Evolutionary conservation across 2,113 vertebrate genomes (phyloP), one percentile per base, ranked within the genome.

Genomic region (Tychaedon coryphoeus): DNA sequence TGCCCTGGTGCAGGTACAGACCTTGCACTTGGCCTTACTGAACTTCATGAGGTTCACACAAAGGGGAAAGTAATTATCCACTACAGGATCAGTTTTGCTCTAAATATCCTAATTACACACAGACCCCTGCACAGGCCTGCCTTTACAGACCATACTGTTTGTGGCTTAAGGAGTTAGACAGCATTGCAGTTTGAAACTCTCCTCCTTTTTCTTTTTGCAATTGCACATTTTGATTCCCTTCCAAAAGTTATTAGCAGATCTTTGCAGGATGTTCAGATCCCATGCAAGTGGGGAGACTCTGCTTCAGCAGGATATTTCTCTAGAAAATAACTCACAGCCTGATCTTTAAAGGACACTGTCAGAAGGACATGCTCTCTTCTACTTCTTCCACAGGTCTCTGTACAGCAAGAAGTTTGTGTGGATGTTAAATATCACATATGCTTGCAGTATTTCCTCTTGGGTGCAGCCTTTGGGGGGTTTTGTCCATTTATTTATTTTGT

Each of bases 201-300:
- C 9, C 17, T 71, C 5, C 10, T 45, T 51, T 67, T 87, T 54
- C 14, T 77, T 84, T 57, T 34, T 67, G 19, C 23, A 42, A 15
- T 45, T 73, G 50, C 34, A 38, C 6, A 24, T 84, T 84, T 72
- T 56, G 16, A 20, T 72, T 87, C 66, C 36, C 8, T 89, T 93
- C 38, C 53, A 78, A 69, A 91, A 87, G 17, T 33, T 82, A 34
- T 57, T 75, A 85, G 40, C 16, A 74, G n/a, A 47, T 81, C n/a
- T 78, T 67, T 84, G 8, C 38, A 74, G 42, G 12, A 28, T 61
- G 28, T 92, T 86, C 67, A 48, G 18, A n/a, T 77, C 15, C 42
- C 0, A 0, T 57, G 43, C 43, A 61, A 36, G 38, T 56, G 19
- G 12, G 11, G 8, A 77, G 47, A 62, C 0, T 1, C 33, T 86